Percentiles rank a stretch among this genome's conserved stretches.
Conservation (phyloP, 2,113 vertebrate species). For the Rhegmatorhina hoffmannsi region DNA sequence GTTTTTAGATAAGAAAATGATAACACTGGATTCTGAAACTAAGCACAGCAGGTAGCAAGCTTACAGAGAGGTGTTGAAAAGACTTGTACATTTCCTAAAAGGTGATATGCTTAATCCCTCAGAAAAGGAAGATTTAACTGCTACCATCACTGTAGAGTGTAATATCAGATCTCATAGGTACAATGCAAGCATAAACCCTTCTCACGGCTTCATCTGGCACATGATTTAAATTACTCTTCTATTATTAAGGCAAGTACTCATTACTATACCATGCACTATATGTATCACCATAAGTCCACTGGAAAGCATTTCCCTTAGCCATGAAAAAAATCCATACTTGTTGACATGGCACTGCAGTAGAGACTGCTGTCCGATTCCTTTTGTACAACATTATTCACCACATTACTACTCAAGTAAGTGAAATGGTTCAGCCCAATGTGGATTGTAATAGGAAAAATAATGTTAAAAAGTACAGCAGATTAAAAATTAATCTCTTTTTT, state of each 20-base stretch:
- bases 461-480: neutral
- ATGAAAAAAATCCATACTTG: neutral
- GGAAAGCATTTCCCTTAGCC: neutral
- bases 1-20: neutral
- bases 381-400: neutral
- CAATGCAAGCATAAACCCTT: neutral
- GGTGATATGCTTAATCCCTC: slow-evolving; percentile 7
- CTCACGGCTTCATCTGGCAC: neutral
- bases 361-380: neutral
- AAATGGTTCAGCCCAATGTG: neutral
- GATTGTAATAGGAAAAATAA: neutral
- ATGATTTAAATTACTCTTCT: neutral
- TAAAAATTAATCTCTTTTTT: neutral
- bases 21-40: neutral
- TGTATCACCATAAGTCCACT: neutral
- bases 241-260: neutral
- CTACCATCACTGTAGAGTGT: neutral
- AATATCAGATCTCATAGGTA: neutral
- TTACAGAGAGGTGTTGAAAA: neutral
- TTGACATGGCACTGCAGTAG: neutral
- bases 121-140: neutral
- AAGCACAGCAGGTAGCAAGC: slow-evolving; percentile 37
- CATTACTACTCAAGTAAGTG: neutral
- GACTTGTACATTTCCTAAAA: neutral
- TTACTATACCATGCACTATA: neutral